Conservation (phyloP, 2,113 vertebrate species). For the Oreochromis niloticus region DNA sequence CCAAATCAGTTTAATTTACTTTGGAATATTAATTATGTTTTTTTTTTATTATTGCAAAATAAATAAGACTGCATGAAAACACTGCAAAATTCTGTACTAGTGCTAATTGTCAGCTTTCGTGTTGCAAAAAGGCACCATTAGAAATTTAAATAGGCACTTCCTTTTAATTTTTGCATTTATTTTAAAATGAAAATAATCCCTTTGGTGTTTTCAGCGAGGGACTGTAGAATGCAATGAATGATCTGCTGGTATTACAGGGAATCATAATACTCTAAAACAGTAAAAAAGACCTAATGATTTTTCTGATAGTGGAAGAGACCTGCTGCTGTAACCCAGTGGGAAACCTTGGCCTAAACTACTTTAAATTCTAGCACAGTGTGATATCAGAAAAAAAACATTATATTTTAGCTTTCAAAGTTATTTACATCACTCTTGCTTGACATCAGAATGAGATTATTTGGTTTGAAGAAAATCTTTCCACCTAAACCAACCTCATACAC, state of each 20-base stretch:
- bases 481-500: constrained; percentile 39
- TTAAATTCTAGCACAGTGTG: constrained; percentile 18
- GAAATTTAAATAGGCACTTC: neutral
- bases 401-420: constrained; percentile 47
- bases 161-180: neutral
- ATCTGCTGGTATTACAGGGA: neutral
- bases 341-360: constrained; percentile 19
- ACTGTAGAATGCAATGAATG: neutral
- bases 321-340: constrained; percentile 11
- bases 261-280: neutral
- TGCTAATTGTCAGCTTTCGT: neutral
- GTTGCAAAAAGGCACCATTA: neutral
- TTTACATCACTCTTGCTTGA: constrained; percentile 40
- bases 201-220: neutral
- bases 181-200: neutral
- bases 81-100: neutral
- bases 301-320: constrained; percentile 6
- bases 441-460: constrained; percentile 59
- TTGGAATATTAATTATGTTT: neutral
- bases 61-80: neutral
- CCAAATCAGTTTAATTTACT: neutral
- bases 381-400: constrained; percentile 20
- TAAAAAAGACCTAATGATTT: constrained; percentile 16
- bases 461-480: constrained; percentile 53
- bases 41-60: neutral